Percentiles rank a stretch among this genome's conserved stretches.
These are phyloP conservation scores for Ceuthmochares aereus DNA, from an alignment of 2,113 vertebrate species.

Conservation along the genomic window DNA sequence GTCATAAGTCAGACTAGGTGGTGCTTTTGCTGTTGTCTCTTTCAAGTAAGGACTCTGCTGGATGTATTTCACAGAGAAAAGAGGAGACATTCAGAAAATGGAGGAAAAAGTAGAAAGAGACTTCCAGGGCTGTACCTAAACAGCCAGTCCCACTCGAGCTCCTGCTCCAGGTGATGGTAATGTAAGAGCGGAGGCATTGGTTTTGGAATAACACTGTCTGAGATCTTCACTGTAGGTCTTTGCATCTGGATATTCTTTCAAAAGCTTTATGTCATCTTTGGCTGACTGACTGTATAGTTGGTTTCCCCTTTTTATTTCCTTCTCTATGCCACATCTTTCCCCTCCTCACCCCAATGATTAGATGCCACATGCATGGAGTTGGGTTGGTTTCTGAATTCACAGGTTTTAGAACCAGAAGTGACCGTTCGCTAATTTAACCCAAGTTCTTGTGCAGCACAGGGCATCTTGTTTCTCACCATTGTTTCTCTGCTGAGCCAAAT, in stretches of 20 bases:
- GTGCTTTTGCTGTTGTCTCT: not conserved
- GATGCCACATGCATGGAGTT: not conserved
- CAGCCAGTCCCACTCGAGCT: not conserved
- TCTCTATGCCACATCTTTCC: not conserved
- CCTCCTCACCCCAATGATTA: not conserved
- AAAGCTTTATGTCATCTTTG: not conserved
- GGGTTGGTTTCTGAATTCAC: not conserved
- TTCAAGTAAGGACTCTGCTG: not conserved
- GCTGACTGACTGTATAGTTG: not conserved
- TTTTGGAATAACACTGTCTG: fast-evolving
- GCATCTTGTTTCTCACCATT: not conserved
- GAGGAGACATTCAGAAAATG: not conserved
- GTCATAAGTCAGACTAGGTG: not conserved
- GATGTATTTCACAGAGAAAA: not conserved
- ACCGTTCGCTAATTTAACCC: not conserved
- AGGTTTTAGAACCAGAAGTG: slow-evolving; percentile 8
- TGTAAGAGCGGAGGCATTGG: not conserved
- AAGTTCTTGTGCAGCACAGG: not conserved
- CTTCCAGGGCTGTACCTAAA: not conserved
- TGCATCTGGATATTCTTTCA: not conserved
- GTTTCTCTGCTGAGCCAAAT: not conserved
- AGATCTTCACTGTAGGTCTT: not conserved
- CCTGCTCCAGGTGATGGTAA: not conserved
- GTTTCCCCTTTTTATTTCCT: not conserved
- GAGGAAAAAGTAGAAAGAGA: not conserved